These are phyloP conservation scores for Xestoiulus laeticollis DNA, from an alignment of 2,888 invertebrate genomes.

Conservation along the genomic window DNA sequence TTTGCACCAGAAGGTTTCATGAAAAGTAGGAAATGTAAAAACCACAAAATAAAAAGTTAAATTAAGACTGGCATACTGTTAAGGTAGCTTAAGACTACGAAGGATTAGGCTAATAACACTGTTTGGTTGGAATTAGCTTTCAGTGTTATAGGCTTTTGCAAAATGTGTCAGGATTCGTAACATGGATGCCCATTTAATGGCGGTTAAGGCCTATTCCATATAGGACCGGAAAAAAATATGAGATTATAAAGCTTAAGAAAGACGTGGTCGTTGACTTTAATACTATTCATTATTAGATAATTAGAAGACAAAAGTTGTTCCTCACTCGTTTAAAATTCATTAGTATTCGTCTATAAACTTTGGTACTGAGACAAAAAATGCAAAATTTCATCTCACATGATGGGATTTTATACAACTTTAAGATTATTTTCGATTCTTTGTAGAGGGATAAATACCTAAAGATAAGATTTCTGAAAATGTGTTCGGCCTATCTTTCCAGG, in stretches of 20 bases:
- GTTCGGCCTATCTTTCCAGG: not conserved
- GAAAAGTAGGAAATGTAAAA: slow-evolving; percentile 14
- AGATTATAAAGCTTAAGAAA: not conserved
- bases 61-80: not conserved
- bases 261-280: not conserved
- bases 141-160: not conserved
- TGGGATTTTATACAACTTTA: not conserved
- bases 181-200: not conserved
- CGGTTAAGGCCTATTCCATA: not conserved
- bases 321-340: slow-evolving; percentile 16
- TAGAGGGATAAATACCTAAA: not conserved
- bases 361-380: not conserved
- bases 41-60: slow-evolving; percentile 34
- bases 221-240: not conserved
- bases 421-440: not conserved
- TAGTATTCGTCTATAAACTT: not conserved
- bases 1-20: not conserved
- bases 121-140: not conserved
- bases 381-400: not conserved
- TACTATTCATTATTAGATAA: slow-evolving; percentile 6
- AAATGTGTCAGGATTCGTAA: not conserved
- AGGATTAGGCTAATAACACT: not conserved
- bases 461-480: not conserved
- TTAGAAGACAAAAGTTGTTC: slow-evolving; percentile 7
- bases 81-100: not conserved